These are phyloP conservation scores for Progne subis DNA, from an alignment of 2,113 vertebrate species.

Conservation along the genomic window DNA sequence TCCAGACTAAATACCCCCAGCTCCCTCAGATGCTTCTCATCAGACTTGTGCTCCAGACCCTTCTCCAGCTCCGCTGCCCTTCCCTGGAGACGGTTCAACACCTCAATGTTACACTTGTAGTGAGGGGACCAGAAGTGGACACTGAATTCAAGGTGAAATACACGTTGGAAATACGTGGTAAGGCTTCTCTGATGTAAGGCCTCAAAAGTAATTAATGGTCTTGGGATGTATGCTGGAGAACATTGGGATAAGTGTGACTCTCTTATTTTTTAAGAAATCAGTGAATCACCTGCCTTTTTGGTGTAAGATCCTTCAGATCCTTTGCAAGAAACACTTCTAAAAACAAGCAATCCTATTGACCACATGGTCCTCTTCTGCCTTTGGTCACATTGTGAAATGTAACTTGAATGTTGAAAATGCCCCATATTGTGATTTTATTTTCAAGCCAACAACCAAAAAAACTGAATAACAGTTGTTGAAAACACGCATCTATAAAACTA, in stretches of 20 bases:
- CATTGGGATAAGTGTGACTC: background rate
- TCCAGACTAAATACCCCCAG: background rate
- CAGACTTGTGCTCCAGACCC: background rate
- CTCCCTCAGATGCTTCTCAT: background rate
- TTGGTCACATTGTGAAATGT: accelerated
- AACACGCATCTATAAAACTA: background rate
- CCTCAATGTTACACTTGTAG: background rate
- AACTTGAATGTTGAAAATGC: background rate
- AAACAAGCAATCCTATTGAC: background rate
- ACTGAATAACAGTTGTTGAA: background rate
- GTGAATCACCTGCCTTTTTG: background rate
- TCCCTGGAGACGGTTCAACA: background rate
- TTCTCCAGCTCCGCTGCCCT: accelerated
- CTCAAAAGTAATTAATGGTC: background rate
- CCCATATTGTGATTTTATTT: background rate
- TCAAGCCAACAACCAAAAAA: background rate
- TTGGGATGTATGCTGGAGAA: background rate
- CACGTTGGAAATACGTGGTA: background rate
- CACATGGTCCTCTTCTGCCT: background rate
- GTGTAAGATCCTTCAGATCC: background rate
- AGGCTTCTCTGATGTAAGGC: background rate
- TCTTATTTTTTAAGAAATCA: background rate
- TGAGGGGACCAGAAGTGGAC: background rate
- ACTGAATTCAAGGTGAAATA: background rate
- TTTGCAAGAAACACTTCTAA: background rate